Evolutionary conservation across 2,888 invertebrate species (phyloP).

Genomic region (Chymomyza caudatula): DNA sequence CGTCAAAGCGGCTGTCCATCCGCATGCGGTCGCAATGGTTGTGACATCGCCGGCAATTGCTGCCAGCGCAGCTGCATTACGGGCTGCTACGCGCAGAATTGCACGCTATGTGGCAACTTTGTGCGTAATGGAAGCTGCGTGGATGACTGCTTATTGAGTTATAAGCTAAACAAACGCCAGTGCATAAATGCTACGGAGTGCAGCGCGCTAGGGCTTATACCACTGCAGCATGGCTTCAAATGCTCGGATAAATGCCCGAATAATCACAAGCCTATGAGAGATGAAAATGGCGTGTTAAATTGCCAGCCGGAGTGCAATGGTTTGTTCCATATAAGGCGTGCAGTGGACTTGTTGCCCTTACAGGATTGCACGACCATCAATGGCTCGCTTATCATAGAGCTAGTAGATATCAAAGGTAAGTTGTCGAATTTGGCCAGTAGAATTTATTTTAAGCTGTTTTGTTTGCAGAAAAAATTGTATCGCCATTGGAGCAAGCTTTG

Average conservation of each 20-base stretch:
- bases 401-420: slow-evolving; percentile 64
- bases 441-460: neutral
- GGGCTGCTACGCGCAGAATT: slow-evolving; percentile 87
- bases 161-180: slow-evolving; percentile 44
- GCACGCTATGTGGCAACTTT: slow-evolving; percentile 70
- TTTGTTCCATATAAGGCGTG: slow-evolving; percentile 46
- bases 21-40: slow-evolving; percentile 79
- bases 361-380: slow-evolving; percentile 84
- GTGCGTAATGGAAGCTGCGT: slow-evolving; percentile 64
- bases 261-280: slow-evolving; percentile 60
- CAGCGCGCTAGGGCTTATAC: slow-evolving; percentile 39
- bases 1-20: slow-evolving; percentile 78
- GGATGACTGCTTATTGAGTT: slow-evolving; percentile 52
- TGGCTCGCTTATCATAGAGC: slow-evolving; percentile 83
- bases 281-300: slow-evolving; percentile 13
- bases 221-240: slow-evolving; percentile 41
- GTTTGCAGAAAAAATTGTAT: slow-evolving; percentile 56
- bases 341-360: slow-evolving; percentile 74
- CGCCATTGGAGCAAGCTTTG: slow-evolving; percentile 81
- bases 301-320: slow-evolving; percentile 64
- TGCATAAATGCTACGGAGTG: slow-evolving; percentile 61
- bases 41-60: slow-evolving; percentile 81
- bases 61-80: slow-evolving; percentile 87
- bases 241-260: slow-evolving; percentile 86
- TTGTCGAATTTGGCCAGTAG: neutral